phyloP scores from a whole-genome alignment of 2,888 invertebrate species.

The Phragmatobia fuliginosa region DNA sequence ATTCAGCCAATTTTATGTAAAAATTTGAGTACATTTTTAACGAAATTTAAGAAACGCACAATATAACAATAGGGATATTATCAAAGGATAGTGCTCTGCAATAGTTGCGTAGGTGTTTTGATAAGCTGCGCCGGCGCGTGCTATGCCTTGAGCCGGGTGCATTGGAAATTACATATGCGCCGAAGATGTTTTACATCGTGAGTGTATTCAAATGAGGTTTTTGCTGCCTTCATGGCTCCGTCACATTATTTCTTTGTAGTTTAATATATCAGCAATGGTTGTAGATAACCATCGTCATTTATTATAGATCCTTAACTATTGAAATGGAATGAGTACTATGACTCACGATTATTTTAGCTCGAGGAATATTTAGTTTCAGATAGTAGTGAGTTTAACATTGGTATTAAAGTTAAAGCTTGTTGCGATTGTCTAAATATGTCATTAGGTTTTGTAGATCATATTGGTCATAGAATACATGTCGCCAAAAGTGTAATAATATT shows the following conservation, averaged over 20 bases:
- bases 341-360: background rate
- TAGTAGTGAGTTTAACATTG: background rate
- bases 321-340: background rate
- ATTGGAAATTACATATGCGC: constrained; percentile 67
- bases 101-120: constrained; percentile 56
- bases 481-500: background rate
- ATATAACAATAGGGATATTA: constrained; percentile 11
- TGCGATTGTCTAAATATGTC: background rate
- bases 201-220: constrained; percentile 71
- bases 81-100: constrained; percentile 53
- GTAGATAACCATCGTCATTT: constrained; percentile 6
- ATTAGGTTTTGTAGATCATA: background rate
- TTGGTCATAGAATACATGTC: background rate
- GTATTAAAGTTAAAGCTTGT: background rate
- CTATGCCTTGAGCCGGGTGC: constrained; percentile 53
- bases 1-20: background rate
- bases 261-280: constrained; percentile 8
- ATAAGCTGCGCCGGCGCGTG: constrained; percentile 55
- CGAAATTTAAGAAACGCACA: too few relatives aligned
- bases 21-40: too few relatives aligned
- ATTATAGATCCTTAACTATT: background rate
- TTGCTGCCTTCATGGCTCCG: constrained; percentile 58
- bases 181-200: constrained; percentile 57
- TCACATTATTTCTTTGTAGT: constrained; percentile 53
- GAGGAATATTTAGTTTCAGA: background rate